Conservation (phyloP, 2,797 vertebrate species). For the Prionace glauca region DNA sequence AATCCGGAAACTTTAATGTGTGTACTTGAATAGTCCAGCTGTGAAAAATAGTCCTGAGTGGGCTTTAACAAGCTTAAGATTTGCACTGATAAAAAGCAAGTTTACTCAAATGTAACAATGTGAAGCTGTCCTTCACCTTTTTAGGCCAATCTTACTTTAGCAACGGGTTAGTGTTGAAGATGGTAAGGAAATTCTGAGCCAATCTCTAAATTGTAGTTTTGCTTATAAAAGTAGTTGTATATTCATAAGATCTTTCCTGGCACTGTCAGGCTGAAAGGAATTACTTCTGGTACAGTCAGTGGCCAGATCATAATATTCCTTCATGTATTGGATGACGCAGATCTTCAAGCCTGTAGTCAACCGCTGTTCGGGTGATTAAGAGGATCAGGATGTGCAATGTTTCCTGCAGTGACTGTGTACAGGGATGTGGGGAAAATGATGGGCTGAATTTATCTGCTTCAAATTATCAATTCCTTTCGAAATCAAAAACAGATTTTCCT, state of each 20-base stretch:
- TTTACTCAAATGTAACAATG: not conserved
- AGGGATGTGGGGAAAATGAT: not conserved
- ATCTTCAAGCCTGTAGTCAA: not conserved
- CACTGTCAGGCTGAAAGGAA: not conserved
- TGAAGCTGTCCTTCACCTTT: not conserved
- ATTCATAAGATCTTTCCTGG: not conserved
- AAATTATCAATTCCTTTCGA: not conserved
- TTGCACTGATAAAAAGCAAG: too few species aligned
- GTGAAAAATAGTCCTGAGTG: not conserved
- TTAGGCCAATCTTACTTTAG: not conserved
- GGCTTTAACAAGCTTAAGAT: not conserved
- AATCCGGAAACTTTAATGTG: not conserved
- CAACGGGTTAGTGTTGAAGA: not conserved
- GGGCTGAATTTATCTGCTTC: not conserved
- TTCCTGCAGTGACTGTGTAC: too few species aligned
- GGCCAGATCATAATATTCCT: not conserved
- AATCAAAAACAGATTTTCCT: not conserved
- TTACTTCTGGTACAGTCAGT: not conserved
- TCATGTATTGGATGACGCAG: not conserved
- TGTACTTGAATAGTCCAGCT: not conserved
- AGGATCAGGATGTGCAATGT: not conserved
- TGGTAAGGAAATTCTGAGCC: not conserved
- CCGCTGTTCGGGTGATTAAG: not conserved
- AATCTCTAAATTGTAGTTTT: not conserved
- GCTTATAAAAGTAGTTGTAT: not conserved